Base-by-base conservation (phyloP, 2,113 vertebrate genomes). In the Ardeotis arabs region DNA sequence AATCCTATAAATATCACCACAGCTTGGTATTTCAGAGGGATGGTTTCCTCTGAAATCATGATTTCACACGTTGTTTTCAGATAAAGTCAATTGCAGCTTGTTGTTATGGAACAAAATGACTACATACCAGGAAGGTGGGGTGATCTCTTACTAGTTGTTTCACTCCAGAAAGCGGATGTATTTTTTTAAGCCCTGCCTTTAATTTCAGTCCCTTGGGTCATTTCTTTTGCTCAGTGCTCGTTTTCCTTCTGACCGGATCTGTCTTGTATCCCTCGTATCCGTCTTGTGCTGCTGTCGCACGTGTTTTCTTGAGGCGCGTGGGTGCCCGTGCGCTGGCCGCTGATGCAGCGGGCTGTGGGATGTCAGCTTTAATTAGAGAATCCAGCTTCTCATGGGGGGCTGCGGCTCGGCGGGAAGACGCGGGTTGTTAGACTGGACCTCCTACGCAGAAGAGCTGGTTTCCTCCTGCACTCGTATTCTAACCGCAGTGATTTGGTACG, bases 61-160 rank as follows among this genome's bases (percentile, higher is more conserved):
- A 45, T 86, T 94, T 89, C 89, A 92, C 81, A 37, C 67, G 31
- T 74, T 82, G 80, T 94, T 87, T 89, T 83, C 76, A 56, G 28
- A 70, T 79, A 39, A 74, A 55, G 66, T 16, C 50, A 60, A 21
- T 12, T 59, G 76, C 10, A 78, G 66, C 55, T 76, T 37, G n/a
- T 68, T 91, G 84, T 74, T 94, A 25, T 9, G 62, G 85, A 89
- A 70, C 81, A 83, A 39, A 66, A 17, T 47, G 72, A 50, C 44
- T 58, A 3, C n/a, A 31, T 53, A 64, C 25, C 70, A 79, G 70
- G 50, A 86, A 86, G 76, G 76, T 55, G 80, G 73, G 73, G 37
- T 49, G 72, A 49, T 53, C 68, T 37, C 6, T 24, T 27, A 3
- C 9, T 45, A 18, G 31, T 9, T 47, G n/a, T 35, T 64, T 39